These are phyloP conservation scores for Indicator maculatus DNA, from an alignment of 2,113 vertebrate genomes.

Conservation along the genomic window DNA sequence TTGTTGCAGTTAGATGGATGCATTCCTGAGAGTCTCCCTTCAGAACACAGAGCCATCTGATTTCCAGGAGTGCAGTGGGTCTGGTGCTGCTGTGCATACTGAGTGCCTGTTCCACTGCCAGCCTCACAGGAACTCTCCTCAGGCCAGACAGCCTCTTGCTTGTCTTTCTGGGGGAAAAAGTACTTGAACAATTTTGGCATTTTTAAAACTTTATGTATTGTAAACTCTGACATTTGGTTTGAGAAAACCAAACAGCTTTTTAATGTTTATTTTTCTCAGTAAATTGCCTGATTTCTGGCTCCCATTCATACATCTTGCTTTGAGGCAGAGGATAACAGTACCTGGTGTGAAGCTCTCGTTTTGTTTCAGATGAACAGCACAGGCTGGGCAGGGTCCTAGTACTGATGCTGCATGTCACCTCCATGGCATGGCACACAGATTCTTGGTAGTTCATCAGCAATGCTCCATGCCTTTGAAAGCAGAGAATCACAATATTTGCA, in stretches of 20 bases:
- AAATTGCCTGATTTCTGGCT: not conserved
- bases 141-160: not conserved
- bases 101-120: not conserved
- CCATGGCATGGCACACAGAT: not conserved
- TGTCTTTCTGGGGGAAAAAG: not conserved
- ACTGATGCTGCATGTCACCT: fast-evolving
- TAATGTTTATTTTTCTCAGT: slow-evolving; percentile 5
- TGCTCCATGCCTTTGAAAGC: not conserved
- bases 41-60: not conserved
- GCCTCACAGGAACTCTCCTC: not conserved
- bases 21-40: slow-evolving; percentile 18
- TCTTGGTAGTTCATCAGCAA: not conserved
- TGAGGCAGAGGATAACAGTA: not conserved
- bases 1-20: not conserved
- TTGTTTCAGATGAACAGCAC: not conserved
- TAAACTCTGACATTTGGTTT: not conserved
- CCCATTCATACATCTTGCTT: not conserved
- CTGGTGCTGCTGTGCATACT: not conserved
- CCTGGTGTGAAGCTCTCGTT: not conserved
- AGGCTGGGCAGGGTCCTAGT: not conserved
- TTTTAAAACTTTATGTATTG: slow-evolving; percentile 8
- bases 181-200: not conserved
- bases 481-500: not conserved
- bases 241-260: not conserved
- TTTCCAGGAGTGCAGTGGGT: not conserved